phyloP scores from a whole-genome alignment of 30 jellyfish, hydroid and myxozoan species.

The Cassiopea andromeda region DNA sequence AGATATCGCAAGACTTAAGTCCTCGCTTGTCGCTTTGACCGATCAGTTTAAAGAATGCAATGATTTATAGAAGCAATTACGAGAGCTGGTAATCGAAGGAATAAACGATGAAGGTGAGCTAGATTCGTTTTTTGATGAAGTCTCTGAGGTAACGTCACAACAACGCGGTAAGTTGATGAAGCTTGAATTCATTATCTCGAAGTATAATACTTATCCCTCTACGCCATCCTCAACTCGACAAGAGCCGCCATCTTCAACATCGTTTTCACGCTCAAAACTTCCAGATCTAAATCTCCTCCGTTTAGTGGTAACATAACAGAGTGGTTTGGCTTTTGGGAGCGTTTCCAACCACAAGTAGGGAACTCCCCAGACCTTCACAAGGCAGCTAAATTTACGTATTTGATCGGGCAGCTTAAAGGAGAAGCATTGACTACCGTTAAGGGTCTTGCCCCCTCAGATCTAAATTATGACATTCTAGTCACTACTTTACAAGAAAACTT shows the following conservation, averaged over 20 bases:
- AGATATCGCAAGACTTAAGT: neutral
- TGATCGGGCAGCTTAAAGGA: slow-evolving; percentile 58
- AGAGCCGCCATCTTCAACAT: neutral
- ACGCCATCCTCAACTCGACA: neutral
- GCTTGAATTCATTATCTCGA: neutral
- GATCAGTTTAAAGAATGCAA: neutral
- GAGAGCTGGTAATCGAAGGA: neutral
- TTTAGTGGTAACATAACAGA: slow-evolving; percentile 56
- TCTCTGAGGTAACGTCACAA: neutral
- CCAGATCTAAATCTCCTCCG: slow-evolving; percentile 36
- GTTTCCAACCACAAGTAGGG: slow-evolving; percentile 62
- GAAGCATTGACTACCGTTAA: slow-evolving; percentile 41
- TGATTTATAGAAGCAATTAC: neutral
- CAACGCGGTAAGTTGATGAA: neutral
- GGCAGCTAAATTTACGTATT: slow-evolving; percentile 27
- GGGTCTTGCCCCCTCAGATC: slow-evolving; percentile 55
- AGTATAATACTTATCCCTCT: neutral
- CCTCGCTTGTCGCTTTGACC: neutral
- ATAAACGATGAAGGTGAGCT: neutral
- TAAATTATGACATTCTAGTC: slow-evolving; percentile 24
- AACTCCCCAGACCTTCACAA: slow-evolving; percentile 34
- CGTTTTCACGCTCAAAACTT: slow-evolving; percentile 25
- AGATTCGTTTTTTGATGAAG: neutral
- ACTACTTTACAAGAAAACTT: slow-evolving; percentile 34
- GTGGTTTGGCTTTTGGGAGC: slow-evolving; percentile 60